These are phyloP conservation scores for Plecotus auritus DNA, from an alignment of 2,113 vertebrate species.

Conservation along the genomic window DNA sequence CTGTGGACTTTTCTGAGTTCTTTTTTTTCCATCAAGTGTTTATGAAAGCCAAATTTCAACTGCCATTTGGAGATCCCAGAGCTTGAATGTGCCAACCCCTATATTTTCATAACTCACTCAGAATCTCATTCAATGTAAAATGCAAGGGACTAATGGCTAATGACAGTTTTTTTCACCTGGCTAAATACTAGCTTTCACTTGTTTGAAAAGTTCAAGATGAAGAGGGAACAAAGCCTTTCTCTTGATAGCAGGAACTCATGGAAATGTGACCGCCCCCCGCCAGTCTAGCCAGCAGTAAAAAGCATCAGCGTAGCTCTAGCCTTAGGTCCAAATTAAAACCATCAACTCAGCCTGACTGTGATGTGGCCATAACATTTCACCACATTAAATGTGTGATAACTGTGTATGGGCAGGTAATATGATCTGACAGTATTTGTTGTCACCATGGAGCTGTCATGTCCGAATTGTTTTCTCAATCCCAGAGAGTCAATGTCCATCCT, in stretches of 20 bases:
- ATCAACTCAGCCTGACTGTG: slow-evolving; percentile 62
- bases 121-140: slow-evolving; percentile 43
- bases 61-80: background rate
- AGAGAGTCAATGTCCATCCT: background rate
- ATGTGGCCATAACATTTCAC: slow-evolving; percentile 68
- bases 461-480: slow-evolving; percentile 16
- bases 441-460: slow-evolving; percentile 33
- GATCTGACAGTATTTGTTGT: slow-evolving; percentile 62
- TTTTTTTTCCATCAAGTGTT: background rate
- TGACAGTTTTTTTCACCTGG: slow-evolving; percentile 29
- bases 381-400: slow-evolving; percentile 71
- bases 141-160: background rate
- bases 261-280: background rate
- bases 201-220: slow-evolving; percentile 43
- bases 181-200: slow-evolving; percentile 41
- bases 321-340: slow-evolving; percentile 68
- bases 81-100: background rate
- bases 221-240: slow-evolving; percentile 21
- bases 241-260: background rate
- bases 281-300: slow-evolving; percentile 45
- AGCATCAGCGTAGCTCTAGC: background rate
- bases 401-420: slow-evolving; percentile 45
- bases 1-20: background rate
- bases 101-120: slow-evolving; percentile 30
- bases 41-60: slow-evolving; percentile 14